Conservation (phyloP, 2,113 vertebrate genomes). For the Paratilapia polleni region DNA sequence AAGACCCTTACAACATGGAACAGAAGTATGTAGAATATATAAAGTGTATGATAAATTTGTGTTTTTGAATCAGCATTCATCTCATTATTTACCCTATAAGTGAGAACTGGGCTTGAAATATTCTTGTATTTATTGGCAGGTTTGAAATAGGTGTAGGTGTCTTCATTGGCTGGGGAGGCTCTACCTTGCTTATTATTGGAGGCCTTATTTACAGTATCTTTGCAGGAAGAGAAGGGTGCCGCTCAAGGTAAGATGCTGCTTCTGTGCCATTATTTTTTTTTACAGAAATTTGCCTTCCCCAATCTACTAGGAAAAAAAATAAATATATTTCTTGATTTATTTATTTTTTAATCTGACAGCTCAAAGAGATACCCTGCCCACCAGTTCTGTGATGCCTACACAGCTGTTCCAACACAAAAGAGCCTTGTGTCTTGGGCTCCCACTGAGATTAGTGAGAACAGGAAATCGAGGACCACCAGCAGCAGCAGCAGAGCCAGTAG, state of each 20-base stretch:
- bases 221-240: conserved; percentile 72
- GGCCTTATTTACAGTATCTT: conserved; percentile 89
- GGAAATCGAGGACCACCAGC: conserved; percentile 37
- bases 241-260: conserved; percentile 62
- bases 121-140: conserved; percentile 74
- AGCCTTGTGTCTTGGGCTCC: conserved; percentile 16
- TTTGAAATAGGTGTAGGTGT: conserved; percentile 94
- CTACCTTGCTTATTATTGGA: conserved; percentile 88
- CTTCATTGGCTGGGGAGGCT: conserved; percentile 94
- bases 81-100: background rate
- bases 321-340: no score
- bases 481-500: conserved; percentile 33
- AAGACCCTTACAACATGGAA: conserved; percentile 85
- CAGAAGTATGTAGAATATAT: conserved; percentile 87
- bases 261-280: background rate
- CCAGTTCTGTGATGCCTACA: conserved; percentile 33
- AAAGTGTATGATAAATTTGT: background rate
- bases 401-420: conserved; percentile 15
- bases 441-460: conserved; percentile 19
- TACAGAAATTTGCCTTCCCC: background rate
- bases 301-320: background rate
- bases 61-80: background rate
- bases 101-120: background rate
- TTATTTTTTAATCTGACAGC: conserved; percentile 54
- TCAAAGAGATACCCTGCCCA: conserved; percentile 21